Evolutionary conservation across 1,140 invertebrate genomes (phyloP).

Genomic region (Orussus abietinus): DNA sequence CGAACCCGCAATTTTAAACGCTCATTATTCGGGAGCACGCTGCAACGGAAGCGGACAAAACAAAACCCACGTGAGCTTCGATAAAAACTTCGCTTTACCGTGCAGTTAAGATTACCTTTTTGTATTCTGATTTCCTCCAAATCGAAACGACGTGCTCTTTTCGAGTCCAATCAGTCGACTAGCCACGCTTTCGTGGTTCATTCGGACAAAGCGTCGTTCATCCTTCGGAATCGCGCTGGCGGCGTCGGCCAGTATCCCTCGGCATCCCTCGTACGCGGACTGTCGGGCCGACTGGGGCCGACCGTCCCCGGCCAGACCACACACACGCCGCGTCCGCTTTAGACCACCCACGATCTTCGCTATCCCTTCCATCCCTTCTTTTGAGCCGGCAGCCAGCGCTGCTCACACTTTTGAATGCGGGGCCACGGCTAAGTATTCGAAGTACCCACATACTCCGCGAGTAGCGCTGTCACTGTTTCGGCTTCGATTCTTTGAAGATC

Average conservation of each 20-base stretch:
- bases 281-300: slow-evolving; percentile 16
- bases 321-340: slow-evolving; percentile 25
- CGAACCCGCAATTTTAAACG: no score
- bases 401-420: no score
- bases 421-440: no score
- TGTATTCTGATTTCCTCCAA: not conserved
- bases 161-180: no score
- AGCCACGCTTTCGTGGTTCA: slow-evolving; percentile 14
- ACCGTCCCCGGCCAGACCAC: no score
- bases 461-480: no score
- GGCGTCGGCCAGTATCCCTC: no score
- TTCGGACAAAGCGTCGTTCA: slow-evolving; percentile 29
- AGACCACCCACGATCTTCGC: slow-evolving; percentile 40
- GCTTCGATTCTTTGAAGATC: no score
- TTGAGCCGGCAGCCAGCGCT: no score
- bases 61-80: not conserved
- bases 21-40: slow-evolving; percentile 16
- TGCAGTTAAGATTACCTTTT: slow-evolving; percentile 5
- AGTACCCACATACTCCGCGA: no score
- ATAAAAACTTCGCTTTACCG: not conserved
- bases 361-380: no score
- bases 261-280: slow-evolving; percentile 26
- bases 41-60: slow-evolving; percentile 16
- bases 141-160: not conserved
- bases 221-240: slow-evolving; percentile 19